Evolutionary conservation across 2,888 invertebrate species (phyloP), one percentile per base, ranked within the genome.

Genomic region (Rhogogaster chlorosoma): DNA sequence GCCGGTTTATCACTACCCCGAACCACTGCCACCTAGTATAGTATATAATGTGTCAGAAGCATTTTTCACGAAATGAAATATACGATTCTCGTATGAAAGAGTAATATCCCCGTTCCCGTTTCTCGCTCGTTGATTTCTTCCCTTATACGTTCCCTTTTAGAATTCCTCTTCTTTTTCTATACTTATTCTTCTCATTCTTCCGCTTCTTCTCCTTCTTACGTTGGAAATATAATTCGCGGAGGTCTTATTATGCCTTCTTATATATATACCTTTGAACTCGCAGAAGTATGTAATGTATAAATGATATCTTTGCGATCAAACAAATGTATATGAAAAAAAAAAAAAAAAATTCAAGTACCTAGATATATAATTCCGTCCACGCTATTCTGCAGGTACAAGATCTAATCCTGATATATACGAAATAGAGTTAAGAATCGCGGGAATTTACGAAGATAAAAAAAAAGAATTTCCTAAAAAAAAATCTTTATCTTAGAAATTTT

Each of bases 31-130:
- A 18, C 18, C 49, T 6, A 5, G 15, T 0, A 49, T 18, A 18
- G 49, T 49, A 49, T 49, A 53, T n/a, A n/a, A n/a, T 53, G 18
- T 15, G 32, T 29, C 29, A 67, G 26, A 12, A 32, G 67, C 18
- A 67, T 67, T 67, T 67, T 67, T 67, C 29, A 32, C 32, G 32
- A 32, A 67, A 67, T 67, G 32, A 32, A 26, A 53, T 53, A n/a
- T n/a, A 53, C n/a, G 53, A 53, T 53, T 53, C n/a, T n/a, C 53
- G 53, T 67, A 67, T 29, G 67, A 32, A 67, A 67, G 26, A 67
- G 32, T 67, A 29, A 67, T 67, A 67, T 26, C 1, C 6, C 22
- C 5, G 6, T 61, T 9, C 9, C 67, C 26, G 12, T 67, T 32
- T 67, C 29, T 67, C 32, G 67, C 12, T 67, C 29, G 67, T 29